Conservation (phyloP, 2,888 invertebrate genomes). For the Plemyria rubiginata region DNA sequence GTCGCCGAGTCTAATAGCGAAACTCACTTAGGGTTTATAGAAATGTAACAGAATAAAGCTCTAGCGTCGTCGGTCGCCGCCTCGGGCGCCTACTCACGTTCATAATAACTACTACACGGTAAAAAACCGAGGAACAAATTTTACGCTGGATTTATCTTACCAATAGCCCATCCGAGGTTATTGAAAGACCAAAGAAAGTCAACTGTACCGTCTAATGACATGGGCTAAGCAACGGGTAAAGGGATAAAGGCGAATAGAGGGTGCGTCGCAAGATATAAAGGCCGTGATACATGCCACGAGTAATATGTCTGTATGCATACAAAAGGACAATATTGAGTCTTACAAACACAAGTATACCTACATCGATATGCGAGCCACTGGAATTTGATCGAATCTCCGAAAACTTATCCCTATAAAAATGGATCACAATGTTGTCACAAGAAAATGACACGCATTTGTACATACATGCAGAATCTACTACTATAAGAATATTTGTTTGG, state of each 20-base stretch:
- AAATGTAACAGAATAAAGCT: constrained; percentile 41
- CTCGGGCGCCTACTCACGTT: constrained; percentile 37
- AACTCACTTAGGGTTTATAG: constrained; percentile 42
- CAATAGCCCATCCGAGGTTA: constrained; percentile 44
- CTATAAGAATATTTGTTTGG: not conserved
- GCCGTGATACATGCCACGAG: constrained; percentile 15
- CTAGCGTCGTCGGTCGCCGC: constrained; percentile 18
- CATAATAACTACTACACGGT: constrained; percentile 29
- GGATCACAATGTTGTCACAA: not conserved
- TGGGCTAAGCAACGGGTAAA: constrained; percentile 41
- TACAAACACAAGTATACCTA: not conserved
- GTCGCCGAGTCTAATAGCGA: constrained; percentile 37
- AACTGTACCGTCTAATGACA: constrained; percentile 47
- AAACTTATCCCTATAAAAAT: constrained; percentile 1
- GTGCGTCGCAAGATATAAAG: constrained; percentile 32
- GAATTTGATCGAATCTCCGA: not conserved
- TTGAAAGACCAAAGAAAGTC: constrained; percentile 43
- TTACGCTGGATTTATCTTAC: constrained; percentile 42
- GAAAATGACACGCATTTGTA: not conserved
- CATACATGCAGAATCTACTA: not conserved
- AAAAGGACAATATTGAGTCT: not conserved
- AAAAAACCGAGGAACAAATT: constrained; percentile 38
- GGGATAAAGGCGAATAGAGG: constrained; percentile 31
- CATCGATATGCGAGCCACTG: not conserved
- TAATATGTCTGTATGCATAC: not conserved